Conservation (phyloP, 30 jellyfish, hydroid and myxozoan species). For the Pelagia noctiluca region DNA sequence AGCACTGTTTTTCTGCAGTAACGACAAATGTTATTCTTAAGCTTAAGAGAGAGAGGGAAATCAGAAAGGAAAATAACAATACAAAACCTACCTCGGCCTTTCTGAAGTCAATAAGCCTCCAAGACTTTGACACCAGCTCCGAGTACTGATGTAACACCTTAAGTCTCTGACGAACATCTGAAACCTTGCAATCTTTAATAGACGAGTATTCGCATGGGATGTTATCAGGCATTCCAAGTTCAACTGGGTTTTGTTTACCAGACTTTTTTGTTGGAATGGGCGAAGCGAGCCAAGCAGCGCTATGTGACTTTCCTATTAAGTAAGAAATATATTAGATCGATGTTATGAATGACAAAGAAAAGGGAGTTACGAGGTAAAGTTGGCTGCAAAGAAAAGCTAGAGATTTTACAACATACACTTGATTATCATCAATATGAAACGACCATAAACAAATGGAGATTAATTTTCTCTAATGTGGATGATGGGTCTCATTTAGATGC, state of each 20-base stretch:
- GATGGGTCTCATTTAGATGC: too few relatives aligned
- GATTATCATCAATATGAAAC: too few relatives aligned
- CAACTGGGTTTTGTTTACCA: conserved; percentile 10
- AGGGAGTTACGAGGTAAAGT: background rate
- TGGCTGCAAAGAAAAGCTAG: too few relatives aligned
- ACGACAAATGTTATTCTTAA: too few relatives aligned
- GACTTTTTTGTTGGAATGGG: conserved; percentile 33
- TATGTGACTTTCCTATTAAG: conserved; percentile 77
- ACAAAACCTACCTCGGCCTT: conserved; percentile 33
- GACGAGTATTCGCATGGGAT: conserved; percentile 79
- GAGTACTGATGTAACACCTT: conserved; percentile 65
- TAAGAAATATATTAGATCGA: background rate
- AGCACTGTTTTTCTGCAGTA: too few relatives aligned
- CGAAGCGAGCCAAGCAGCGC: conserved; percentile 94
- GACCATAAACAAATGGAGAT: too few relatives aligned
- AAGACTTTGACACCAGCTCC: conserved; percentile 68
- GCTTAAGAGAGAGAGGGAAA: too few relatives aligned
- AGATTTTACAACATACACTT: too few relatives aligned
- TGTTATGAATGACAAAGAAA: background rate
- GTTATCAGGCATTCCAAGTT: conserved; percentile 76
- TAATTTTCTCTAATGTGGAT: too few relatives aligned
- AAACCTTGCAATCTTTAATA: conserved; percentile 50
- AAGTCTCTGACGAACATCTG: conserved; percentile 66
- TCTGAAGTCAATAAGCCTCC: conserved; percentile 71
- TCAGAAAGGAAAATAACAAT: too few relatives aligned